Evolutionary conservation across 2,888 invertebrate genomes (phyloP).

Genomic region (Tenthredo scrophulariae): DNA sequence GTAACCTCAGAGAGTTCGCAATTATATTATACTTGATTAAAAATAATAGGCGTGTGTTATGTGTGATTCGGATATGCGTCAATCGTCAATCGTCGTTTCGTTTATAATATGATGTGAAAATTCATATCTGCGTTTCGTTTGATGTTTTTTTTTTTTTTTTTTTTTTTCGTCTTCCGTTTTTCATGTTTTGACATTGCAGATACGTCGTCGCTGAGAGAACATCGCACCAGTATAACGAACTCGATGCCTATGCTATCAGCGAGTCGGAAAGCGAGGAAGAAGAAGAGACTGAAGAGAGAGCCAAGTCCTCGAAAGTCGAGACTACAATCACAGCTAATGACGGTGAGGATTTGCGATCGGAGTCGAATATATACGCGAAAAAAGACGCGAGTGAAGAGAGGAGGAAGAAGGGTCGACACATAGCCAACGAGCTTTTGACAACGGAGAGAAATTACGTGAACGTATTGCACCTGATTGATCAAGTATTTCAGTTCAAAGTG

Average conservation of each 20-base stretch:
- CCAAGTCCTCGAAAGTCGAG: conserved; percentile 71
- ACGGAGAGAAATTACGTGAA: conserved; percentile 83
- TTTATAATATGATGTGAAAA: not conserved
- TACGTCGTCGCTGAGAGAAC: conserved; percentile 71
- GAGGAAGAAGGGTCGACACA: conserved; percentile 69
- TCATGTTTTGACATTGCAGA: conserved; percentile 61
- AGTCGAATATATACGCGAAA: conserved; percentile 62
- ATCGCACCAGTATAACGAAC: conserved; percentile 67
- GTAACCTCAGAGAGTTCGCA: not conserved
- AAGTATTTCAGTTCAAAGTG: conserved; percentile 83
- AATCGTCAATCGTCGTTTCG: not conserved
- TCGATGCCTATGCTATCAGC: conserved; percentile 76
- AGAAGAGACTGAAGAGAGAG: conserved; percentile 75
- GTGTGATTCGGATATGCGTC: not conserved
- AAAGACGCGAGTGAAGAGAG: conserved; percentile 64
- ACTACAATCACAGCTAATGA: conserved; percentile 66
- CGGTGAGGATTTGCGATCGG: conserved; percentile 61
- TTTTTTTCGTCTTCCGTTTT: not conserved
- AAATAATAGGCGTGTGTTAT: not conserved
- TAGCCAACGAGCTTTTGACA: conserved; percentile 82
- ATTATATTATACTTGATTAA: no score
- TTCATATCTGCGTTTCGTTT: no score
- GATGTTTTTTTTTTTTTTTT: no score
- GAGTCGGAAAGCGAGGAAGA: conserved; percentile 80
- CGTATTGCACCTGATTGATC: conserved; percentile 82